Percentiles rank a stretch among this genome's conserved stretches.
These are phyloP conservation scores for Ferrisia virgata DNA, from an alignment of 2,888 invertebrate genomes.

Conservation along the genomic window DNA sequence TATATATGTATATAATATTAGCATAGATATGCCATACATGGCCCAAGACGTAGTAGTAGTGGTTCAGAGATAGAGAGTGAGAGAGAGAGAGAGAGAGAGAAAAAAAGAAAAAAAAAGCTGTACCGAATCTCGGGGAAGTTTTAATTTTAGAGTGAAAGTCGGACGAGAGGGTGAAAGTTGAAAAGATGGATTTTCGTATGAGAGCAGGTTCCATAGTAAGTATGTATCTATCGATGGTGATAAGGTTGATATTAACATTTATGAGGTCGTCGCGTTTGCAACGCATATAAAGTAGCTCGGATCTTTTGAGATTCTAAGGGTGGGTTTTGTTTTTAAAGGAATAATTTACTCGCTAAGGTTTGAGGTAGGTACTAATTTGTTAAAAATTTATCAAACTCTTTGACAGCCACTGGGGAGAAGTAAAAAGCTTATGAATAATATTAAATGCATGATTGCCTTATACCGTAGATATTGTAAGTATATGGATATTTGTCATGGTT, in stretches of 20 bases:
- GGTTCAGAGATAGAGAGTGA: too few species aligned
- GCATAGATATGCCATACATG: not conserved
- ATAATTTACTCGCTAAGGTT: not conserved
- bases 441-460: constrained; percentile 13
- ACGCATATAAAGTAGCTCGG: not conserved
- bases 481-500: too few species aligned
- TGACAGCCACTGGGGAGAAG: not conserved
- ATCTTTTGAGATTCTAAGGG: not conserved
- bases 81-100: too few species aligned
- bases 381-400: constrained; percentile 17
- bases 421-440: constrained; percentile 8
- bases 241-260: constrained; percentile 5
- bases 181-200: constrained; percentile 5
- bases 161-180: not conserved
- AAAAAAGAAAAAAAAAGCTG: not conserved
- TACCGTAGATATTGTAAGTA: too few species aligned
- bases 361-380: constrained; percentile 17
- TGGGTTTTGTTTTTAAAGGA: not conserved
- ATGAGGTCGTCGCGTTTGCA: not conserved
- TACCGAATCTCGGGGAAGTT: not conserved
- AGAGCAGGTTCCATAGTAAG: too few species aligned
- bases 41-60: not conserved
- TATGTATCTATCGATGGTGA: constrained; percentile 17
- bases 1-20: constrained; percentile 1
- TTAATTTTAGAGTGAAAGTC: not conserved